Conservation (phyloP, 2,797 vertebrate genomes). For the Oreochromis mossambicus region DNA sequence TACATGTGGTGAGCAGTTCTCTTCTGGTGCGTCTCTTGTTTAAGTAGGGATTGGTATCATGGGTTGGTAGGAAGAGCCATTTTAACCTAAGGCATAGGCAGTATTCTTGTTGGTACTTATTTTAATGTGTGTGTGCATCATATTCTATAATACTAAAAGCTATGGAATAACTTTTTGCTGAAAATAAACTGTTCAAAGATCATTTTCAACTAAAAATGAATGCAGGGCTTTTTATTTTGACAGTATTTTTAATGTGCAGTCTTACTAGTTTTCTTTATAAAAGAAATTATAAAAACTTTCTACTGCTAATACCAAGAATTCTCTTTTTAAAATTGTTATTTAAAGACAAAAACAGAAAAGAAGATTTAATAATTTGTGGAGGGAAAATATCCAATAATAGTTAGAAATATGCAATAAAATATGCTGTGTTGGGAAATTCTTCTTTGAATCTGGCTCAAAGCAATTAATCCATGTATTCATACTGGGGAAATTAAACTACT, state of each 20-base stretch:
- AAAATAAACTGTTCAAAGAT: neutral
- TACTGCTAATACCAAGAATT: neutral
- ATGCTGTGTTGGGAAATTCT: neutral
- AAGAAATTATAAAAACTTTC: neutral
- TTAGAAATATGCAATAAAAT: neutral
- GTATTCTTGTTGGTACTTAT: neutral
- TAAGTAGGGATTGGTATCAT: neutral
- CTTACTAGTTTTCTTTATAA: neutral
- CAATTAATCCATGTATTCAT: neutral
- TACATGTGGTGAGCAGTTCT: neutral
- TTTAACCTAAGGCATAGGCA: neutral
- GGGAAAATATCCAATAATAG: neutral
- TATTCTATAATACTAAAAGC: neutral
- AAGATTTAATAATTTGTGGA: neutral
- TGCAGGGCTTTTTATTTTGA: neutral
- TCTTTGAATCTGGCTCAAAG: neutral
- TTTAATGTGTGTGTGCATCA: neutral
- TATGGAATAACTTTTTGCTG: neutral
- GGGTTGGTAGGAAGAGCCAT: neutral
- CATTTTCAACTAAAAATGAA: neutral
- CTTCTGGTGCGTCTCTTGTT: neutral
- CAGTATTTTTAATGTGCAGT: neutral
- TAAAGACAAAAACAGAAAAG: neutral
- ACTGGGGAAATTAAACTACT: neutral
- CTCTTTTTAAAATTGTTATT: neutral